phyloP scores from a whole-genome alignment of 1,140 invertebrate genomes.

The Riptortus pedestris region DNA sequence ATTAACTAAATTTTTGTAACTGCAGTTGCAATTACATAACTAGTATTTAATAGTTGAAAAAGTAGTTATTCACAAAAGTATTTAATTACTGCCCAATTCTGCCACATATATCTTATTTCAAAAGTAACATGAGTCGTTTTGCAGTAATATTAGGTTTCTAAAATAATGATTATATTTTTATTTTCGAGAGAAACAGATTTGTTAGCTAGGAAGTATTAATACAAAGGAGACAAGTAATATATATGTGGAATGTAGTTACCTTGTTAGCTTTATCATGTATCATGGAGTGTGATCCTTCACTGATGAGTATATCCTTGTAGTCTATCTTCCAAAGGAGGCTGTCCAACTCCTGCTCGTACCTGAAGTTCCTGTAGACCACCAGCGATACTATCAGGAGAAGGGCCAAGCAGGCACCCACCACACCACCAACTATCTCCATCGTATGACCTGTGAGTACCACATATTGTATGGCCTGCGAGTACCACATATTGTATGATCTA shows the following conservation, averaged over 20 bases:
- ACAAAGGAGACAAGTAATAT: too few relatives aligned
- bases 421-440: constrained; percentile 65
- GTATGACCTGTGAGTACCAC: constrained; percentile 54
- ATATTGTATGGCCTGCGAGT: background rate
- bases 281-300: background rate
- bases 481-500: background rate
- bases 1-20: too few relatives aligned
- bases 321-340: constrained; percentile 92
- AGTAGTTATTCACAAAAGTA: too few relatives aligned
- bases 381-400: constrained; percentile 56
- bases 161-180: too few relatives aligned
- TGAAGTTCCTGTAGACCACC: constrained; percentile 77
- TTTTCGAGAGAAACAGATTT: too few relatives aligned
- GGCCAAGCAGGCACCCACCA: constrained; percentile 61
- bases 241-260: background rate
- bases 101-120: too few relatives aligned
- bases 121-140: too few relatives aligned
- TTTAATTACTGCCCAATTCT: too few relatives aligned
- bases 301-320: constrained; percentile 62
- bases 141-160: too few relatives aligned
- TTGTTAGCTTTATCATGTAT: background rate
- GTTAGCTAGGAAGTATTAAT: too few relatives aligned
- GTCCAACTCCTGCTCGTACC: constrained; percentile 89
- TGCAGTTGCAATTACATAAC: too few relatives aligned
- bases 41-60: too few relatives aligned